These are phyloP conservation scores for Drosophila busckii DNA, from an alignment of 1,140 invertebrate genomes.

Conservation along the genomic window DNA sequence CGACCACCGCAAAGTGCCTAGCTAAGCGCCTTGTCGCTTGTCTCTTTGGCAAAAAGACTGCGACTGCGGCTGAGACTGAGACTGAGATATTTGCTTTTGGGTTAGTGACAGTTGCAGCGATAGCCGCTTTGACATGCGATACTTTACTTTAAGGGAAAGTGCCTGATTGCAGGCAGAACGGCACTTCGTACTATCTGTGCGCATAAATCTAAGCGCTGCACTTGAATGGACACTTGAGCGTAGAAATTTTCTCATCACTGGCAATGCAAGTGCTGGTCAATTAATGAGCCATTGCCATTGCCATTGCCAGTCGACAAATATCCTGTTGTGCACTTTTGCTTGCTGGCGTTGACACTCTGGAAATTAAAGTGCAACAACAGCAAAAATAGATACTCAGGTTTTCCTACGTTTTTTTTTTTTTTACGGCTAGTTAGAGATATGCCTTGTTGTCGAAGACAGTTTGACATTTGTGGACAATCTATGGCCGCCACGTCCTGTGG, in stretches of 20 bases:
- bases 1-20: slow-evolving; percentile 26
- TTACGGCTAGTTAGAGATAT: slow-evolving; percentile 74
- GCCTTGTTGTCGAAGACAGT: slow-evolving; percentile 61
- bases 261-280: slow-evolving; percentile 58
- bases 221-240: slow-evolving; percentile 68
- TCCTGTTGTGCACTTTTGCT: slow-evolving; percentile 53
- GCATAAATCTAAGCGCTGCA: slow-evolving; percentile 57
- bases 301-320: slow-evolving; percentile 44
- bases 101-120: slow-evolving; percentile 48
- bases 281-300: slow-evolving; percentile 63
- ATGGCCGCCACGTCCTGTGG: slow-evolving; percentile 61
- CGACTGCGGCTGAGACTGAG: no score
- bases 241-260: slow-evolving; percentile 69
- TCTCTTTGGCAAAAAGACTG: slow-evolving; percentile 48
- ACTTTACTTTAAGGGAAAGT: slow-evolving; percentile 60
- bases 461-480: slow-evolving; percentile 69
- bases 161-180: slow-evolving; percentile 34
- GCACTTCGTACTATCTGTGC: slow-evolving; percentile 54
- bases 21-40: slow-evolving; percentile 35
- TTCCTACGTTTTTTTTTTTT: slow-evolving; percentile 30
- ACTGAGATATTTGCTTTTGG: no score
- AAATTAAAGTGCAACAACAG: slow-evolving; percentile 69
- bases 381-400: slow-evolving; percentile 56
- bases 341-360: slow-evolving; percentile 66
- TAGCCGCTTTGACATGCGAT: slow-evolving; percentile 46